Evolutionary conservation across 2,888 invertebrate species (phyloP).

Genomic region (Alcis repandata): DNA sequence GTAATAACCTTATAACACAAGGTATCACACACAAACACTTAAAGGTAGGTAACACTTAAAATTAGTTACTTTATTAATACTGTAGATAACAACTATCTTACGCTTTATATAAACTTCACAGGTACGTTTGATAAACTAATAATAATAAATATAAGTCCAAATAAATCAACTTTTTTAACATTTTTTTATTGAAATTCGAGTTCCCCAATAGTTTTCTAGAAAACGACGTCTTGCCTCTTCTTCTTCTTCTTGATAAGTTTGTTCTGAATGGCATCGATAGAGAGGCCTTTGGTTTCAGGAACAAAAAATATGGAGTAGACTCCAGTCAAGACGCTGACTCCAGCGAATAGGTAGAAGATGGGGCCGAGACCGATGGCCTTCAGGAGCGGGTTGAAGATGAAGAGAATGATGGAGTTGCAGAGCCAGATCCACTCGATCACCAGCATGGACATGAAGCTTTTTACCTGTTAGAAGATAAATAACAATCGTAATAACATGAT

Average conservation of each 20-base stretch:
- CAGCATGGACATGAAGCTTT: constrained; percentile 64
- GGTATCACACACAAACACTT: not conserved
- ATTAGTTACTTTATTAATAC: no score
- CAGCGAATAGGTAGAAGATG: constrained; percentile 68
- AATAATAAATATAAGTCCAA: not conserved
- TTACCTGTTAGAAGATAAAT: constrained; percentile 56
- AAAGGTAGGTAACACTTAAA: no score
- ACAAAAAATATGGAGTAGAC: constrained; percentile 55
- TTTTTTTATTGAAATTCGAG: not conserved
- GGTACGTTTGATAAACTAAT: not conserved
- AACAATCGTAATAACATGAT: no score
- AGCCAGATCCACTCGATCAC: constrained; percentile 68
- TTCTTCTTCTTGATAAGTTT: constrained; percentile 50
- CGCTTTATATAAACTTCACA: no score
- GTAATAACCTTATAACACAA: not conserved
- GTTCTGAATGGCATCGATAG: constrained; percentile 62
- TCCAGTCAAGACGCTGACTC: constrained; percentile 58
- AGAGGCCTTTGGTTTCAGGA: constrained; percentile 68
- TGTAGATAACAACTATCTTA: no score
- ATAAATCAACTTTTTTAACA: not conserved
- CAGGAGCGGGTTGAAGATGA: constrained; percentile 68
- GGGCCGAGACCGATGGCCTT: constrained; percentile 63
- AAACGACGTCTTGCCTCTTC: constrained; percentile 18
- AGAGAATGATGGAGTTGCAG: constrained; percentile 66
- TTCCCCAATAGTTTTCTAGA: not conserved